Conservation (phyloP, 1,140 invertebrate genomes). For the Uloborus diversus region DNA sequence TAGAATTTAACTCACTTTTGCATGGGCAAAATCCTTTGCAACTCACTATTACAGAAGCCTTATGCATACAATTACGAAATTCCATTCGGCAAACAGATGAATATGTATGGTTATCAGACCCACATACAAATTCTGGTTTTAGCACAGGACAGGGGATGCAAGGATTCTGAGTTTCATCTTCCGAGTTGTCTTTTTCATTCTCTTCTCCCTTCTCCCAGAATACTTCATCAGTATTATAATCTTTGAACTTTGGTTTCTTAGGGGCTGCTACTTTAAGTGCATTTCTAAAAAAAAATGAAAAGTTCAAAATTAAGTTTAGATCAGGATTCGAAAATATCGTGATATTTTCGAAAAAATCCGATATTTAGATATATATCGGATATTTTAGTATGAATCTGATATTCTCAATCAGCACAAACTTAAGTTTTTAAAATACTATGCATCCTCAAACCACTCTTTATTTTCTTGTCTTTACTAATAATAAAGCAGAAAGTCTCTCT, state of each 20-base stretch:
- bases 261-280: not conserved
- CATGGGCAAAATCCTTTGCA: constrained; percentile 92
- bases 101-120: constrained; percentile 90
- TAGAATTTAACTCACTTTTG: constrained; percentile 74
- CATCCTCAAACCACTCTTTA: too few species aligned
- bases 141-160: constrained; percentile 82
- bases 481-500: too few species aligned
- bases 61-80: constrained; percentile 91
- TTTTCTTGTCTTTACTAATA: too few species aligned
- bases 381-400: too few species aligned
- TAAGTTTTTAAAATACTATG: too few species aligned
- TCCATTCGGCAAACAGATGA: constrained; percentile 87
- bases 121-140: constrained; percentile 85
- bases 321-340: too few species aligned
- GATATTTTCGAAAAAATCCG: too few species aligned
- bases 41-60: constrained; percentile 75
- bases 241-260: constrained; percentile 10
- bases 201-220: constrained; percentile 36
- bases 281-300: constrained; percentile 22
- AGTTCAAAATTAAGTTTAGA: not conserved
- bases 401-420: too few species aligned
- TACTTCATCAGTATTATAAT: constrained; percentile 11
- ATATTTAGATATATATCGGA: too few species aligned
- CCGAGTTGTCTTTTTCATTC: not conserved
- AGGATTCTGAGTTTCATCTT: constrained; percentile 24